Evolutionary conservation across 2,797 vertebrate genomes (phyloP).

Genomic region (Periparus ater): DNA sequence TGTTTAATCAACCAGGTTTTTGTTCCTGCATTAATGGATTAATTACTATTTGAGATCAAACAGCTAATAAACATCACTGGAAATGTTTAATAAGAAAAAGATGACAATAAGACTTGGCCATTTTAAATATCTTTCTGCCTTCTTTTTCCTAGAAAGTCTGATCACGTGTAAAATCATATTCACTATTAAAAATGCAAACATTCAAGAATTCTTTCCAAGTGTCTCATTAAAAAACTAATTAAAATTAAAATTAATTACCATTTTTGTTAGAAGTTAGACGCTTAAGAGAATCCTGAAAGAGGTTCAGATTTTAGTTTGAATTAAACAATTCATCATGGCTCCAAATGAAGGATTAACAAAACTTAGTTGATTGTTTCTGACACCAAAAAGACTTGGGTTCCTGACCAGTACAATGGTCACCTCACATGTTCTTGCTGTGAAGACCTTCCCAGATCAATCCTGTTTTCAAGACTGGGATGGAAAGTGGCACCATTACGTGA

Average conservation of each 20-base stretch:
- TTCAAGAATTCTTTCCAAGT: conserved; percentile 35
- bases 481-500: neutral
- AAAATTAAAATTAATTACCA: conserved; percentile 58
- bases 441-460: neutral
- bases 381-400: neutral
- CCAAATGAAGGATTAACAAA: conserved; percentile 20
- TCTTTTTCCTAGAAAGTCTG: conserved; percentile 32
- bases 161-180: neutral
- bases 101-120: neutral
- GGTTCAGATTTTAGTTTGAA: conserved; percentile 1
- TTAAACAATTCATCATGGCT: conserved; percentile 2
- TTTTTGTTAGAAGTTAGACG: conserved; percentile 53
- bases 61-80: neutral
- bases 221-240: conserved; percentile 52
- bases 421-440: neutral
- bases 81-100: neutral
- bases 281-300: conserved; percentile 22
- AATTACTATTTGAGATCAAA: neutral
- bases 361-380: neutral
- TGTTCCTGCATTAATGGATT: neutral
- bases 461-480: neutral
- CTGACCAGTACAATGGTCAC: neutral
- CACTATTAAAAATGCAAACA: conserved; percentile 51
- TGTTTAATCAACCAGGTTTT: neutral
- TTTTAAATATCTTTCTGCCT: neutral